Percentiles rank a stretch among this genome's conserved stretches.
These are phyloP conservation scores for Watsonalla cultraria DNA, from an alignment of 2,888 invertebrate species.

Conservation along the genomic window DNA sequence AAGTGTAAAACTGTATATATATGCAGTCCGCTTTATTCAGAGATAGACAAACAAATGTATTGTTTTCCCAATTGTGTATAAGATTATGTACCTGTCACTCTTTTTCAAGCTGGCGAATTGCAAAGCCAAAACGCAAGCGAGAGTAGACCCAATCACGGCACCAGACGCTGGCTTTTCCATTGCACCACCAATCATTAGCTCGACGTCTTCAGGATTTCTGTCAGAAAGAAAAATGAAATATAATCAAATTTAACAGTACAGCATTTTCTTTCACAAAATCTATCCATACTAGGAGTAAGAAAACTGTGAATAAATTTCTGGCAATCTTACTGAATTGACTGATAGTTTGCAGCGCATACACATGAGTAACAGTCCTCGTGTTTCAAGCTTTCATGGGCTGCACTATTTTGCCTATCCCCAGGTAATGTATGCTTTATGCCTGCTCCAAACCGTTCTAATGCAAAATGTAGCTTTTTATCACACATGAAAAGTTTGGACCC, in stretches of 20 bases:
- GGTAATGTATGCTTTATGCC: no score
- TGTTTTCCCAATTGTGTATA: not conserved
- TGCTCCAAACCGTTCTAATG: no score
- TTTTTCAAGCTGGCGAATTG: constrained; percentile 91
- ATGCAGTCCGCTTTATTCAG: not conserved
- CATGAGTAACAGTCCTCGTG: no score
- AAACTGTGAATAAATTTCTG: not conserved
- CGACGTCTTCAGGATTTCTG: constrained; percentile 86
- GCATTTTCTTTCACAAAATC: no score
- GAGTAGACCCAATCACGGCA: constrained; percentile 91
- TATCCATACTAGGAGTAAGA: no score
- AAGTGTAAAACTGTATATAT: not conserved
- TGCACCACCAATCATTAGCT: constrained; percentile 90
- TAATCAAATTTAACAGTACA: no score
- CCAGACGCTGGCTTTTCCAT: constrained; percentile 89
- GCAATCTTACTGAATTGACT: not conserved
- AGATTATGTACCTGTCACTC: constrained; percentile 81
- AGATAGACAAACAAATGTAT: no score
- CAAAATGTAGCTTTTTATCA: no score
- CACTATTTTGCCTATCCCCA: no score
- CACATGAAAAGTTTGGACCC: no score
- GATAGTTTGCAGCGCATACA: no score
- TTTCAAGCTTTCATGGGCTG: no score
- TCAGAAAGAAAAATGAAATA: constrained; percentile 16
- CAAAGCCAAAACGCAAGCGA: constrained; percentile 89